Evolutionary conservation across 2,888 invertebrate species (phyloP).

Genomic region (Luperina testacea): DNA sequence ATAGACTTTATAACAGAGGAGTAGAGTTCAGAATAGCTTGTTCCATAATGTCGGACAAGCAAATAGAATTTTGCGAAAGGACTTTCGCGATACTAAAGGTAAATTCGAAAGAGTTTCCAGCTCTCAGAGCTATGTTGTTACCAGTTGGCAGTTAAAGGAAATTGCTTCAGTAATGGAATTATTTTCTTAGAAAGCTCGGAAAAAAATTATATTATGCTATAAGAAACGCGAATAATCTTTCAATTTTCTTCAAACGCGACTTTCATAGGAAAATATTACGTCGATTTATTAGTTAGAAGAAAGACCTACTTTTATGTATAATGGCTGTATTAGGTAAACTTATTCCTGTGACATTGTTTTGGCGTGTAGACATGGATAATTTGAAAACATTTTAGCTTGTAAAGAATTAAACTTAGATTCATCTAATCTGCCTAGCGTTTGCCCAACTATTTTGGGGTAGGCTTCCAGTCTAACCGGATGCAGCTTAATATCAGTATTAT

Average conservation of each 20-base stretch:
- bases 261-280: constrained; percentile 54
- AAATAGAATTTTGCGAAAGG: constrained; percentile 70
- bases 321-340: constrained; percentile 28
- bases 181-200: constrained; percentile 73
- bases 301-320: not conserved
- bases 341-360: not conserved
- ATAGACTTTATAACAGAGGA: constrained; percentile 41
- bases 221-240: constrained; percentile 64
- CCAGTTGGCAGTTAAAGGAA: constrained; percentile 76
- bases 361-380: not conserved
- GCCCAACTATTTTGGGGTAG: not conserved
- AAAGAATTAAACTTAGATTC: not conserved
- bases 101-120: constrained; percentile 85
- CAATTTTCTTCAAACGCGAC: constrained; percentile 61
- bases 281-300: constrained; percentile 33
- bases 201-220: constrained; percentile 70
- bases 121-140: constrained; percentile 77
- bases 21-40: constrained; percentile 67
- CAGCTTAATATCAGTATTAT: not conserved
- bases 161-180: constrained; percentile 80
- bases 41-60: constrained; percentile 45
- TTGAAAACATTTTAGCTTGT: not conserved
- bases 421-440: not conserved
- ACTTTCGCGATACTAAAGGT: constrained; percentile 83
- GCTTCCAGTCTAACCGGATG: not conserved